phyloP scores from a whole-genome alignment of 2,113 vertebrate species.

The Epinephelus cyanopodus region DNA sequence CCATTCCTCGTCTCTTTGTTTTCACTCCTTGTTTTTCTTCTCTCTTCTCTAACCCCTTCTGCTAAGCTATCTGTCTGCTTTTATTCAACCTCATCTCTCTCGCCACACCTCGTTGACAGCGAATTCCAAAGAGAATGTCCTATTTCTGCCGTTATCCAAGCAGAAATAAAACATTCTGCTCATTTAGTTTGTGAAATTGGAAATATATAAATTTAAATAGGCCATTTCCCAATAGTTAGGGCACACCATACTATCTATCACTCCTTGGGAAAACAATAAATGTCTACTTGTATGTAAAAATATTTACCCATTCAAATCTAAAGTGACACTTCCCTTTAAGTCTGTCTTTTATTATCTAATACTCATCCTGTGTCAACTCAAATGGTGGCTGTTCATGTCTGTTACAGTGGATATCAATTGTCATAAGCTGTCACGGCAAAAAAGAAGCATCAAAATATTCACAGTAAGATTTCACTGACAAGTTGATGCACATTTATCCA shows the following conservation, averaged over 20 bases:
- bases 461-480: neutral
- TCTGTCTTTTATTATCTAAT: neutral
- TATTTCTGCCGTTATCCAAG: conserved; percentile 63
- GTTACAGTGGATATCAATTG: neutral
- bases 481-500: neutral
- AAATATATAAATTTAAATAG: conserved; percentile 62
- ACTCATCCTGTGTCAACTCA: neutral
- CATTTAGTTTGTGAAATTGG: conserved; percentile 68
- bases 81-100: conserved; percentile 68
- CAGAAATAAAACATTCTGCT: conserved; percentile 65
- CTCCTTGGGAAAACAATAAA: conserved; percentile 14
- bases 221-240: conserved; percentile 50
- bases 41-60: conserved; percentile 44
- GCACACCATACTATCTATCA: conserved; percentile 18
- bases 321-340: neutral
- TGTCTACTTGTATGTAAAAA: neutral
- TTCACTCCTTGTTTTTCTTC: conserved; percentile 61
- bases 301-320: neutral
- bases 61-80: conserved; percentile 65
- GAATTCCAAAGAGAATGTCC: conserved; percentile 67
- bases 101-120: conserved; percentile 59
- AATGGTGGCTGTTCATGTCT: neutral
- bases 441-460: neutral
- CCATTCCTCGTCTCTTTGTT: conserved; percentile 60
- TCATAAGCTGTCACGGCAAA: neutral